A percentile compares a stretch with the other conserved stretches of the same genome.
Evolutionary conservation across 2,888 invertebrate species (phyloP).

Genomic region (Eilema caniola): DNA sequence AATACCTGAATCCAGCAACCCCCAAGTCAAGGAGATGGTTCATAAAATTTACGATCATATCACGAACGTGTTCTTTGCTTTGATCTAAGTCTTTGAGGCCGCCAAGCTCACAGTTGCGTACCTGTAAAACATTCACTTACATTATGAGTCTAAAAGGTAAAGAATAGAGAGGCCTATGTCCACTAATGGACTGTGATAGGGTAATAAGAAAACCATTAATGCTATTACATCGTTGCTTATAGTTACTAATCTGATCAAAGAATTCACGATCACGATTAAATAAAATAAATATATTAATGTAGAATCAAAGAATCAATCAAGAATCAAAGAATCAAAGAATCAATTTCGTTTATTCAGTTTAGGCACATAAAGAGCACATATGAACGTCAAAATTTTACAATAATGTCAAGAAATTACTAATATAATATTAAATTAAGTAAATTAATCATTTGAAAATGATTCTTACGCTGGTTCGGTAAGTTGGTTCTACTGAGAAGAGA

Average conservation of each 20-base stretch:
- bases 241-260: neutral
- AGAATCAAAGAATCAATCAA: no score
- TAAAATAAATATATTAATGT: neutral
- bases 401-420: no score
- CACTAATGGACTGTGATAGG: no score
- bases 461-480: no score
- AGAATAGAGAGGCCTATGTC: no score
- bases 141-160: neutral
- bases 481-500: no score
- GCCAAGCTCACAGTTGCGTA: conserved; percentile 90
- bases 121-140: conserved; percentile 60
- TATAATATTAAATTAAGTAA: no score
- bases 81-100: conserved; percentile 90
- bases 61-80: conserved; percentile 87
- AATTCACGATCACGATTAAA: neutral
- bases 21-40: conserved; percentile 90
- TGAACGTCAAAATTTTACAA: no score
- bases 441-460: no score
- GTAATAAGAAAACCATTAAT: neutral
- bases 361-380: no score
- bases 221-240: neutral
- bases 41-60: conserved; percentile 88
- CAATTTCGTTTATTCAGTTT: no score
- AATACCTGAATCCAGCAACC: conserved; percentile 93
- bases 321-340: no score